Evolutionary conservation across 2,888 invertebrate genomes (phyloP).

Genomic region (Syrphus vitripennis): DNA sequence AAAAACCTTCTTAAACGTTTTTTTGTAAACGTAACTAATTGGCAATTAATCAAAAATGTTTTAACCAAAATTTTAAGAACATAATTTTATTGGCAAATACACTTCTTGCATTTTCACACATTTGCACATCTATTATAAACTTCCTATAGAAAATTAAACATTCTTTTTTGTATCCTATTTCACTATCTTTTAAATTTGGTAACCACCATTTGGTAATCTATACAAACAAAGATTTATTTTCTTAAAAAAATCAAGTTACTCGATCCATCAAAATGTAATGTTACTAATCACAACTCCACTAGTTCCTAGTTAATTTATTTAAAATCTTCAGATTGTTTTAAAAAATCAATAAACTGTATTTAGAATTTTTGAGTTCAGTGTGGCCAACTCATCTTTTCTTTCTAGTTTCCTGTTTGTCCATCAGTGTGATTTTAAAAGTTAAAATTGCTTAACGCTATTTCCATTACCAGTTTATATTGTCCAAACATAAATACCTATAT

Average conservation of each 20-base stretch:
- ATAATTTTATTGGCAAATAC: constrained; percentile 55
- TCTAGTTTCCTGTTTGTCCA: too few species aligned
- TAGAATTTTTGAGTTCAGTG: too few species aligned
- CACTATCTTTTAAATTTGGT: neutral
- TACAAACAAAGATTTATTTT: neutral
- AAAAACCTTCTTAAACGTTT: neutral
- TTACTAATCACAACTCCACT: too few species aligned
- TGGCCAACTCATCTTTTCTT: too few species aligned
- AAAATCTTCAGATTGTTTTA: too few species aligned
- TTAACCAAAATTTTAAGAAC: constrained; percentile 47
- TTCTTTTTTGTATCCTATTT: neutral
- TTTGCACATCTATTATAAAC: neutral
- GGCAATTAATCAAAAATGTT: constrained; percentile 64
- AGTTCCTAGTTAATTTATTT: too few species aligned
- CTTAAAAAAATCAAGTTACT: neutral
- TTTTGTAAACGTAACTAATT: constrained; percentile 60
- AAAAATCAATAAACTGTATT: too few species aligned
- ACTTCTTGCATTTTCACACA: constrained; percentile 5
- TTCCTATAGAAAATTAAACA: neutral
- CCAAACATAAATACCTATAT: too few species aligned
- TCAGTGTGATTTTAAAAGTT: too few species aligned
- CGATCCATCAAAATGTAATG: neutral
- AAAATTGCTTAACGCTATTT: too few species aligned
- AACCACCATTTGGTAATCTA: neutral
- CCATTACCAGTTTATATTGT: too few species aligned